Base-by-base conservation (phyloP, 2,113 vertebrate species). In the Aphelocoma coerulescens region DNA sequence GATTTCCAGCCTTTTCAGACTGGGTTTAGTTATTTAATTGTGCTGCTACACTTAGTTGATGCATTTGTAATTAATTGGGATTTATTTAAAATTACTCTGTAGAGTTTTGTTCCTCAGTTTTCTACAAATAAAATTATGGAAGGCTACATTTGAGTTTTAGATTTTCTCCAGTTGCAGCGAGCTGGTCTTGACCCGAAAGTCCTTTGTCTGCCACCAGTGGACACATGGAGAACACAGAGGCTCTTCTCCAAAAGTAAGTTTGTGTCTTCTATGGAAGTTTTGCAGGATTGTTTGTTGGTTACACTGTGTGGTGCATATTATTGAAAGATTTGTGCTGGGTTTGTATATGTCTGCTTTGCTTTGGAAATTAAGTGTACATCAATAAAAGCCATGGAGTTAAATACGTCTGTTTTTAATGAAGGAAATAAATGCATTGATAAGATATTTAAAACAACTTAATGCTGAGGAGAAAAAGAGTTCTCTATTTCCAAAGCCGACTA, bases 1-100 rank as follows among this genome's bases (percentile, higher is more conserved):
- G 5, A 1, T 16, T 54, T 94, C 85, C 76, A 92, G 48, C 71
- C 61, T 93, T 93, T 89, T 49, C 27, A 69, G 46, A 39, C 14
- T 46, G 23, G 11, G 18, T 65, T 94, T 75, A 59, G 30, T 58
- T 96, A 51, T 91, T 92, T 91, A 62, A 85, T 79, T 96, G 52
- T 21, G 24, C 55, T 84, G 83, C 77, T 44, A 88, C 49, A 65
- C 71, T 57, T 77, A 78, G 44, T 19, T 72, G 39, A 69, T 91
- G 43, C 26, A 24, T 95, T 97, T 97, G 57, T 33, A 78, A 48
- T 93, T 95, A 80, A 93, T 95, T 95, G 81, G 59, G 32, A 83
- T 95, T 94, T 75, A 68, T 95, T 95, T 96, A 41, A 93, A 97
- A 69, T 32, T 6, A 11, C 37, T 68, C 39, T 16, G 43, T 68